Conservation (phyloP, 2,888 invertebrate genomes). For the Cephus pygmeus region DNA sequence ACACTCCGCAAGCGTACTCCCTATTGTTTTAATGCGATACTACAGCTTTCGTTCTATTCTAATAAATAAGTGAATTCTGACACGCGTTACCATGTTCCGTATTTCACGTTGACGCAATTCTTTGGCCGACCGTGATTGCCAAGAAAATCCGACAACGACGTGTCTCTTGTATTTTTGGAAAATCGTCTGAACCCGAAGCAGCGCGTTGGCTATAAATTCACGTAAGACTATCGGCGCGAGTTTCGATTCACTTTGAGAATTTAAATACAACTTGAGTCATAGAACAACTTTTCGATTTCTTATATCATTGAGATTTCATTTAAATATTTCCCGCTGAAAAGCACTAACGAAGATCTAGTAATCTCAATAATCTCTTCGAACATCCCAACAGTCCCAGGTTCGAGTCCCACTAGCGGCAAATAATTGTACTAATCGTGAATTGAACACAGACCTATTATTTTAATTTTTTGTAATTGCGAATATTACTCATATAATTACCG, state of each 20-base stretch:
- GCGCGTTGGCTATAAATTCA: background rate
- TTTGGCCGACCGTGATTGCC: constrained; percentile 40
- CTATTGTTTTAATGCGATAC: background rate
- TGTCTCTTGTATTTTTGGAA: constrained; percentile 50
- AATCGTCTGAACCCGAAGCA: constrained; percentile 41
- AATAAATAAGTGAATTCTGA: background rate
- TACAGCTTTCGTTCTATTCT: background rate
- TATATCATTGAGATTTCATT: background rate
- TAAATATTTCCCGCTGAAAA: background rate
- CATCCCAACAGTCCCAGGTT: too few species aligned
- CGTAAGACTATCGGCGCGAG: background rate
- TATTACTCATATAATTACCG: too few species aligned
- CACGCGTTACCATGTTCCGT: background rate
- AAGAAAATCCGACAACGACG: constrained; percentile 47
- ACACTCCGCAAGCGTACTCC: background rate
- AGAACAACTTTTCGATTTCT: background rate
- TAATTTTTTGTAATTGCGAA: too few species aligned
- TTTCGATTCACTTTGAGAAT: background rate
- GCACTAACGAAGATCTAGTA: too few species aligned
- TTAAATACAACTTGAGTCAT: background rate
- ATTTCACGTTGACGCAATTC: background rate
- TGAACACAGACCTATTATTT: too few species aligned
- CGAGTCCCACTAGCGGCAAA: too few species aligned
- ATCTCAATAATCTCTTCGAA: too few species aligned
- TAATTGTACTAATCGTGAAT: too few species aligned